phyloP scores from a whole-genome alignment of 2,888 invertebrate genomes.

The Hipparchia semele region DNA sequence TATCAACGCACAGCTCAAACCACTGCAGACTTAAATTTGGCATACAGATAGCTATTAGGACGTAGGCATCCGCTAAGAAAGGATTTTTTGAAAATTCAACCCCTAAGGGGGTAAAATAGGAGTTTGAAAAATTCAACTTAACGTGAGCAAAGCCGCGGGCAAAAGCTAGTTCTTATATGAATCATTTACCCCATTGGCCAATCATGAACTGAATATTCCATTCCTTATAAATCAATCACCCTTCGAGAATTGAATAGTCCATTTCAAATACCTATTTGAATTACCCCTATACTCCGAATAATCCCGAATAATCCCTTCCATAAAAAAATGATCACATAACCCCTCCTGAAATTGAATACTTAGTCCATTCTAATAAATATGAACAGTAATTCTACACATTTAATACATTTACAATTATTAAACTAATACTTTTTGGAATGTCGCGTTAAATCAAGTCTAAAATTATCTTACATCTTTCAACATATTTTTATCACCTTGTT shows the following conservation, averaged over 20 bases:
- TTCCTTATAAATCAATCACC: neutral
- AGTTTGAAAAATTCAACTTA: too few species aligned
- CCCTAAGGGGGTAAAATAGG: too few species aligned
- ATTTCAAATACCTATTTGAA: neutral
- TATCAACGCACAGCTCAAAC: too few species aligned
- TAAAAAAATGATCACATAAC: neutral
- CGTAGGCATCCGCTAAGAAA: too few species aligned
- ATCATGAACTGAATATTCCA: neutral
- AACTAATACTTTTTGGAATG: slow-evolving; percentile 26
- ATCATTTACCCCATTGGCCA: neutral
- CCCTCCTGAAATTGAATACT: neutral
- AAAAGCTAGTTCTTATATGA: neutral
- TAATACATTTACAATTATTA: neutral
- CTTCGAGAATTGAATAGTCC: neutral
- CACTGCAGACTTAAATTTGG: too few species aligned
- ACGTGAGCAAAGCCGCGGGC: too few species aligned
- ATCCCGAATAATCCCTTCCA: neutral
- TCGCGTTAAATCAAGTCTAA: slow-evolving; percentile 12
- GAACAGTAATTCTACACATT: neutral
- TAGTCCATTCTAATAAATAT: neutral
- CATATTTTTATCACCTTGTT: neutral
- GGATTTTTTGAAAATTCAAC: too few species aligned
- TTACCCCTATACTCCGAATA: neutral
- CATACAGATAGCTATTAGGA: too few species aligned
- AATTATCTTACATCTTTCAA: slow-evolving; percentile 5